Evolutionary conservation across 2,797 vertebrate genomes (phyloP).

Genomic region (Lepus townsendii): DNA sequence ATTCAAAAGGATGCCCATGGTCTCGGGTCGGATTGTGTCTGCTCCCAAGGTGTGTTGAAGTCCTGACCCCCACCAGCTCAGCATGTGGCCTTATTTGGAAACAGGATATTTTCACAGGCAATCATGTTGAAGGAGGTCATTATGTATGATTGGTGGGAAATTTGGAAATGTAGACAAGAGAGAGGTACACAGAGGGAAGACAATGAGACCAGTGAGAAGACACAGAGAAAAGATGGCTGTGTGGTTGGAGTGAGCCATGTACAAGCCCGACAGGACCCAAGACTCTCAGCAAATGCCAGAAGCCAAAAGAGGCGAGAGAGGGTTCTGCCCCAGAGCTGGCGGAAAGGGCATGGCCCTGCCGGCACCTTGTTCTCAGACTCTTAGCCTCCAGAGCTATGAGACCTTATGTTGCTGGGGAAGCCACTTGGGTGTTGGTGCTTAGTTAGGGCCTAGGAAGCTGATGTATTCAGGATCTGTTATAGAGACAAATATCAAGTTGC

Average conservation of each 20-base stretch:
- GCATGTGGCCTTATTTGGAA: constrained; percentile 32
- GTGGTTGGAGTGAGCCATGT: neutral
- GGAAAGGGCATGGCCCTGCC: neutral
- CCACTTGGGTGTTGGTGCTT: neutral
- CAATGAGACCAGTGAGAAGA: neutral
- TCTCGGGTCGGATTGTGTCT: neutral
- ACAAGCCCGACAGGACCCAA: neutral
- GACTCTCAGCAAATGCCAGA: neutral
- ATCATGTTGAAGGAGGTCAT: neutral
- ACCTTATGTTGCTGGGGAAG: neutral
- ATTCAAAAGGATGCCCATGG: neutral
- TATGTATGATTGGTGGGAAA: neutral
- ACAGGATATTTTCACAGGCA: neutral
- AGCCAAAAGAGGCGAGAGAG: neutral
- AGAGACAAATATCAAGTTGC: neutral
- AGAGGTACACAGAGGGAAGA: neutral
- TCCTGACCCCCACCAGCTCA: neutral
- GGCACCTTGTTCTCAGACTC: neutral
- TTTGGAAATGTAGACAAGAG: neutral
- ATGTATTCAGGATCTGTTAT: neutral
- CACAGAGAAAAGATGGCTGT: neutral
- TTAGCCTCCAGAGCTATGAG: neutral
- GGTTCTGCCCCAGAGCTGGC: neutral
- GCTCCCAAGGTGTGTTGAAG: neutral
- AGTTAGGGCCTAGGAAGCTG: neutral